Evolutionary conservation across 2,797 vertebrate genomes (phyloP).

Genomic region (Calcarius lapponicus): DNA sequence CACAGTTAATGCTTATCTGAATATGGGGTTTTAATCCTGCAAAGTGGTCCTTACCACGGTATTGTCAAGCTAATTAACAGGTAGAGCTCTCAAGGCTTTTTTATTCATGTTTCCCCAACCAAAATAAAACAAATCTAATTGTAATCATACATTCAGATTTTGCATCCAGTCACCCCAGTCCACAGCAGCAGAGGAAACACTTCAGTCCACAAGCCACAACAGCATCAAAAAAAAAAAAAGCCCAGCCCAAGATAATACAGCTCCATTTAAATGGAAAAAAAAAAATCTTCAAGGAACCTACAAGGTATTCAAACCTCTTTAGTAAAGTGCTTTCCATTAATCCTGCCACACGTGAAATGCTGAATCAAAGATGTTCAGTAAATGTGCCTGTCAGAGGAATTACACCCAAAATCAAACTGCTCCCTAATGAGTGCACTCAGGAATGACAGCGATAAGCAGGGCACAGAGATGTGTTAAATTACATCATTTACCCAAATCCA

Average conservation of each 20-base stretch:
- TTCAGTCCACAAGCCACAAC: neutral
- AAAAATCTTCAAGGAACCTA: neutral
- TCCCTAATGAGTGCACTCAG: neutral
- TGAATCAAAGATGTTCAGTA: neutral
- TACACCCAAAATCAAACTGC: neutral
- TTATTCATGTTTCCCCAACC: neutral
- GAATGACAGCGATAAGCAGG: neutral
- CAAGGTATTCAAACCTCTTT: slow-evolving; percentile 3
- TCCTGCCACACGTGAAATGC: neutral
- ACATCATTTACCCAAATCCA: neutral
- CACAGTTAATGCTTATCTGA: neutral
- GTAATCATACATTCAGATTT: neutral
- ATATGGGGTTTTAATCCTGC: slow-evolving; percentile 7
- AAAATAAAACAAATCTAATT: neutral
- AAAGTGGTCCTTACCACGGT: neutral
- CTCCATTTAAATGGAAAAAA: neutral
- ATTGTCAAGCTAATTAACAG: neutral
- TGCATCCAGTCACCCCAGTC: accelerated
- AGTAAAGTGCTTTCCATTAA: slow-evolving; percentile 27
- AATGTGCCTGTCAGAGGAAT: neutral
- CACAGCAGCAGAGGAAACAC: neutral
- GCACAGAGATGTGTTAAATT: neutral
- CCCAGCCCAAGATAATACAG: neutral
- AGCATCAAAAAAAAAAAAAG: neutral
- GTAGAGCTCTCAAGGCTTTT: neutral